A percentile compares a stretch with the other conserved stretches of the same genome.
Evolutionary conservation across 2,888 invertebrate species (phyloP).

Genomic region (Sialis lutaria): DNA sequence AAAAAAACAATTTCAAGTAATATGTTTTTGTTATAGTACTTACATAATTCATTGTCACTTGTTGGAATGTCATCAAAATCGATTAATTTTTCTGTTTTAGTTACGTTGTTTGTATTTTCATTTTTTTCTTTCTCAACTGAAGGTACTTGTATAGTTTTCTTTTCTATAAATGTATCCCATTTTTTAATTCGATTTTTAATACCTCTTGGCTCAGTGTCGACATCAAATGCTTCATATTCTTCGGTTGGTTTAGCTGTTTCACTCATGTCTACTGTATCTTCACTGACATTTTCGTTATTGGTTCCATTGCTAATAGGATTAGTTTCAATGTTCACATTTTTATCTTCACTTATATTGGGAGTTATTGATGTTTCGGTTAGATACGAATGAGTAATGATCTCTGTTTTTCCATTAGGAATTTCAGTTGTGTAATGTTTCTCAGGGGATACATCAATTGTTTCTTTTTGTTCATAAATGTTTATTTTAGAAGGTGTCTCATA

Average conservation of each 20-base stretch:
- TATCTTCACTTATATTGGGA: no score
- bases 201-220: neutral
- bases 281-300: constrained; percentile 18
- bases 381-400: no score
- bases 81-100: neutral
- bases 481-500: no score
- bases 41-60: no score
- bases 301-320: constrained; percentile 13
- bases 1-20: no score
- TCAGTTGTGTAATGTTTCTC: constrained; percentile 12
- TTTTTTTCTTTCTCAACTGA: neutral
- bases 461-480: no score
- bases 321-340: no score
- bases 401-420: no score
- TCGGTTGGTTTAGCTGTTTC: neutral
- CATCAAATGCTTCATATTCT: constrained; percentile 1
- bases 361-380: no score
- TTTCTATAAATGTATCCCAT: constrained; percentile 4
- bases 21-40: no score
- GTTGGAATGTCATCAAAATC: no score
- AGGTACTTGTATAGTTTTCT: neutral
- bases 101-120: neutral
- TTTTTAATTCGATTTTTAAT: constrained; percentile 1
- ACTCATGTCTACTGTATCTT: constrained; percentile 11
- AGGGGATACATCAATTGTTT: no score